phyloP scores from a whole-genome alignment of 2,888 invertebrate genomes.

The Tetrapedia diversipes region DNA sequence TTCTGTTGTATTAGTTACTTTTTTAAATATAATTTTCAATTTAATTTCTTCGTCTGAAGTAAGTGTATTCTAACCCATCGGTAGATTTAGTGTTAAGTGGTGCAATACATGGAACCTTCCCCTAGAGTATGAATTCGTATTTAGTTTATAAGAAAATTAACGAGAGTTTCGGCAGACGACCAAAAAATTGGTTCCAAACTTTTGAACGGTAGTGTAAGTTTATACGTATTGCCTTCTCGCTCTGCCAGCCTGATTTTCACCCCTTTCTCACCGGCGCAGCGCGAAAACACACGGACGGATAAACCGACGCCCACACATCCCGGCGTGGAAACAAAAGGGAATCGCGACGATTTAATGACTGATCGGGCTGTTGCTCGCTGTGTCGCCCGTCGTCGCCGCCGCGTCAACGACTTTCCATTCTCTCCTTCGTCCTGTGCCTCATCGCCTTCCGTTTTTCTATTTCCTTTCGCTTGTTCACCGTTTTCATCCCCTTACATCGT shows the following conservation, averaged over 20 bases:
- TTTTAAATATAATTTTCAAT: no score
- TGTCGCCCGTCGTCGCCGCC: constrained; percentile 59
- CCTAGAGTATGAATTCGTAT: no score
- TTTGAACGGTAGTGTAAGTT: no score
- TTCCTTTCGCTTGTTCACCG: neutral
- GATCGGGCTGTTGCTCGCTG: constrained; percentile 78
- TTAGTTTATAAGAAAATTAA: no score
- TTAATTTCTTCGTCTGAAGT: no score
- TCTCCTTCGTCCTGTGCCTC: constrained; percentile 12
- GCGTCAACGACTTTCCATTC: constrained; percentile 54
- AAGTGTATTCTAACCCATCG: no score
- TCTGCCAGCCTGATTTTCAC: constrained; percentile 49
- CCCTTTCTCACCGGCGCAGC: constrained; percentile 59
- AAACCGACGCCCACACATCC: constrained; percentile 53
- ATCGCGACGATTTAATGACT: constrained; percentile 82
- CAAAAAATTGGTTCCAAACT: no score
- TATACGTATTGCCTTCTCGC: constrained; percentile 32
- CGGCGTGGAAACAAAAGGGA: constrained; percentile 76
- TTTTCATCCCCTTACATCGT: neutral
- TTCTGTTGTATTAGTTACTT: no score
- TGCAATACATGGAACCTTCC: no score
- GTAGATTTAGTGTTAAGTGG: no score
- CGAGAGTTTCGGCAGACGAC: no score
- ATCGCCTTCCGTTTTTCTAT: neutral
- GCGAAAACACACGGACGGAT: constrained; percentile 68